These are phyloP conservation scores for Sebastes steindachneri DNA, from an alignment of 2,797 vertebrate species.

Conservation along the genomic window DNA sequence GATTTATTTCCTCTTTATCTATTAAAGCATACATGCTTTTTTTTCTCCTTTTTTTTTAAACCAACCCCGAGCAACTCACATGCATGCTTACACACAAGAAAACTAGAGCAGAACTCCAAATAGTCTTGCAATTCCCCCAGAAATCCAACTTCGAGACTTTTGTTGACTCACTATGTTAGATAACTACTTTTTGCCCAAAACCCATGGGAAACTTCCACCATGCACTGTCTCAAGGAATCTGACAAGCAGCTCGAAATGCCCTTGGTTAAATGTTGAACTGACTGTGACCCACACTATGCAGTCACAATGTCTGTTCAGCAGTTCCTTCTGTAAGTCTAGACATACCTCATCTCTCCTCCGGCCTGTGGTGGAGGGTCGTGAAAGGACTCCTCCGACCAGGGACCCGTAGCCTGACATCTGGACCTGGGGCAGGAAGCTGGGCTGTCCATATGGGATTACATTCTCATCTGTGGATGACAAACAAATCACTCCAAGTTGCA, in stretches of 20 bases:
- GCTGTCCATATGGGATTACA: constrained; percentile 81
- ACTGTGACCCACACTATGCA: neutral
- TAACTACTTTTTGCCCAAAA: neutral
- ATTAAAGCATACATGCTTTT: neutral
- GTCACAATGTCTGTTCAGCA: neutral
- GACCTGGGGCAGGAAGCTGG: constrained; percentile 80
- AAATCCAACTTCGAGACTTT: neutral
- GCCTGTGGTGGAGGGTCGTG: constrained; percentile 78
- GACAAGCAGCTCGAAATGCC: neutral
- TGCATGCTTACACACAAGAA: neutral
- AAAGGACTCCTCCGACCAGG: constrained; percentile 86
- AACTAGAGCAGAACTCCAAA: neutral
- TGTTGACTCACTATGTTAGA: neutral
- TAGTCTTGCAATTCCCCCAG: neutral
- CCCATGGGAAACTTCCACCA: neutral
- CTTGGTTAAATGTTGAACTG: neutral
- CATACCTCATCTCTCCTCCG: constrained; percentile 82
- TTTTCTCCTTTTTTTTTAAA: neutral
- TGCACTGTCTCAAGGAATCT: neutral
- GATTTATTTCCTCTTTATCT: neutral
- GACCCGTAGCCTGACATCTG: constrained; percentile 87
- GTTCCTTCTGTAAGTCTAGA: neutral
- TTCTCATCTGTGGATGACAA: constrained; percentile 84
- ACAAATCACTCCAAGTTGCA: constrained; percentile 53
- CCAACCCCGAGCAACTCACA: too few relatives aligned